A percentile compares a stretch with the other conserved stretches of the same genome.
Conservation (phyloP, 2,888 invertebrate species). For the Candidula unifasciata region DNA sequence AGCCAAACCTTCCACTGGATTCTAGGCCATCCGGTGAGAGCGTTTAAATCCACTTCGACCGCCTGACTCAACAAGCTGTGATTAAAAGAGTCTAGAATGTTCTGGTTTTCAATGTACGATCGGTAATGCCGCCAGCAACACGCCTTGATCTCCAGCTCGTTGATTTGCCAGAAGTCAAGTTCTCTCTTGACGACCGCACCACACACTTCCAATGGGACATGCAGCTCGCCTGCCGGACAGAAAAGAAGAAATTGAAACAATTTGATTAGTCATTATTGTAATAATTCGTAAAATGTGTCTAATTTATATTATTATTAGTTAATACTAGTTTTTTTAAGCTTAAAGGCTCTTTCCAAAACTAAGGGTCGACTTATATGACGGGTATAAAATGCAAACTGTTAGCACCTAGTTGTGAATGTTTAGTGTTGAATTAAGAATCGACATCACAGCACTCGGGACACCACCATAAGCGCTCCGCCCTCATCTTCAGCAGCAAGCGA, state of each 20-base stretch:
- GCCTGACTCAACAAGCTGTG: conserved; percentile 70
- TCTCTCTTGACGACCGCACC: conserved; percentile 77
- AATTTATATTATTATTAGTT: too few relatives aligned
- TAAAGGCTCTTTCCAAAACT: too few relatives aligned
- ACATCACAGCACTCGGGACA: too few relatives aligned
- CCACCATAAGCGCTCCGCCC: too few relatives aligned
- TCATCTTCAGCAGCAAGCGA: too few relatives aligned
- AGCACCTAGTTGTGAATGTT: too few relatives aligned
- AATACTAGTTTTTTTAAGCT: too few relatives aligned
- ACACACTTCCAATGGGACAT: conserved; percentile 76
- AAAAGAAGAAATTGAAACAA: neutral
- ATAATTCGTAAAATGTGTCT: too few relatives aligned
- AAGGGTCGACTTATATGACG: too few relatives aligned
- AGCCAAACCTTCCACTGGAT: conserved; percentile 75
- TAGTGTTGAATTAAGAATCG: too few relatives aligned
- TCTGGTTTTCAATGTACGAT: conserved; percentile 75
- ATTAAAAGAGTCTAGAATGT: conserved; percentile 74
- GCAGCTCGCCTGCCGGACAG: conserved; percentile 73
- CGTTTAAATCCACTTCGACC: conserved; percentile 65
- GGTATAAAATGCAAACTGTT: too few relatives aligned
- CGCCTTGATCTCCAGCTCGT: conserved; percentile 74
- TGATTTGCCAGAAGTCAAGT: conserved; percentile 76
- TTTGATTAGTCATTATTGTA: too few relatives aligned
- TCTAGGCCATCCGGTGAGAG: conserved; percentile 70
- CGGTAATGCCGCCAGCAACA: conserved; percentile 76